Base-by-base conservation (phyloP, 2,888 invertebrate species). In the Caenorhabditis becei region DNA sequence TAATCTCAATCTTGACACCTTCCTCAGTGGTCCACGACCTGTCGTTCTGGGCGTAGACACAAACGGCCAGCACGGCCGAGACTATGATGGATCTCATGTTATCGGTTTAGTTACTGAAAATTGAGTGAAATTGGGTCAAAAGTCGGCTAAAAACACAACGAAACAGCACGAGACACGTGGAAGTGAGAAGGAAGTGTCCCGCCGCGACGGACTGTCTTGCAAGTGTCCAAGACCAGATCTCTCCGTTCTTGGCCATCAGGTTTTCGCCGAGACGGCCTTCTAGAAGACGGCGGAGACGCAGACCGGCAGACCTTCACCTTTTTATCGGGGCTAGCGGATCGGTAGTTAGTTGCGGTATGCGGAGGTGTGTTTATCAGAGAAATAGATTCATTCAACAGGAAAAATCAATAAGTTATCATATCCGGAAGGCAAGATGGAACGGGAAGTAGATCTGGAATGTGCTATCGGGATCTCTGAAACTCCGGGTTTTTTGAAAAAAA, bases 1-100 rank as follows among this genome's bases (percentile, higher is more conserved):
- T 90, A 77, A 90, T 90, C 70, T 90, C 90, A 54, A 90, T 87
- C 51, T 89, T 84, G 51, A 91, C 83, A 14, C 90, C 90, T 26
- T 90, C 90, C 8, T 90, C 90, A 11, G 90, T 89, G 20, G 85
- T 85, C 90, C 90, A 90, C 26, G 83, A 83, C 28, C 90, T 80
- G 41, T 87, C 86, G 56, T 87, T 86, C 7, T 41, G 23, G 10
- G 67, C 75, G 3, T 53, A 53, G 18, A 37, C 44, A 8, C 37
- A 54, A 3, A 58, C 28, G 41, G 69, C 56, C 2, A 70, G 56
- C 23, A 77, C 18, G 5, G 58, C 24, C n/a, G 77, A 49, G 24
- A 58, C 26, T 4, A 58, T 14, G 35, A 49, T 3, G 0, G 20
- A 56, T 56, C 41, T 63, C 47, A 51, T 44, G 54, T 56, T 61